phyloP scores from a whole-genome alignment of 2,797 vertebrate genomes.

The Thalassophryne amazonica region DNA sequence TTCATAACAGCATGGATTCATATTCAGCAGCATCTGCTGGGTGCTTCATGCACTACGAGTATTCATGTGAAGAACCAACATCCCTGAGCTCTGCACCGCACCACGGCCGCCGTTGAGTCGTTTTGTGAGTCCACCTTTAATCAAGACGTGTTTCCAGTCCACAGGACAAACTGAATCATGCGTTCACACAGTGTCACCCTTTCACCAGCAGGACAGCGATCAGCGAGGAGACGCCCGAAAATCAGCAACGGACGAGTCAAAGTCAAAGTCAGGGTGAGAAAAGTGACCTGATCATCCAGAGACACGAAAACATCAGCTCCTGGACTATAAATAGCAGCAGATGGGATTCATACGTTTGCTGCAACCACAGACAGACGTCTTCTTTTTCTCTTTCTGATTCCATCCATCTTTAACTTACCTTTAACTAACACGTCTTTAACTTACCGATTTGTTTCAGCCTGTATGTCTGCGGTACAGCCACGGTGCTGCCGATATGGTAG shows the following conservation, averaged over 20 bases:
- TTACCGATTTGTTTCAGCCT: constrained; percentile 76
- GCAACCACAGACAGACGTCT: no score
- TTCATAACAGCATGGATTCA: constrained; percentile 63
- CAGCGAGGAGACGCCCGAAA: constrained; percentile 1
- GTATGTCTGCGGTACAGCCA: constrained; percentile 76
- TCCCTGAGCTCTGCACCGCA: neutral
- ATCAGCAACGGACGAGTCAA: constrained; percentile 13
- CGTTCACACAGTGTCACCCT: constrained; percentile 18
- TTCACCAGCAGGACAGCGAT: neutral
- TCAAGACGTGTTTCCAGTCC: constrained; percentile 18
- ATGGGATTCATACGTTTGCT: no score
- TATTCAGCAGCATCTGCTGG: constrained; percentile 71
- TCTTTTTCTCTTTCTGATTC: no score
- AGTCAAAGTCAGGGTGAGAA: constrained; percentile 36
- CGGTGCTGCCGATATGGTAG: constrained; percentile 76
- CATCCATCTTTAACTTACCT: no score
- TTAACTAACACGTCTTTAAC: no score
- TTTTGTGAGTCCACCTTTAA: constrained; percentile 19
- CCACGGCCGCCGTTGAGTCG: no score
- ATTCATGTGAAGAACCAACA: constrained; percentile 61
- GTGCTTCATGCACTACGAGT: constrained; percentile 62
- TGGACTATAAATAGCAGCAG: constrained; percentile 50
- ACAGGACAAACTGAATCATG: constrained; percentile 13
- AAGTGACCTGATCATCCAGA: constrained; percentile 38
- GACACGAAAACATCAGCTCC: constrained; percentile 62